Evolutionary conservation across 2,888 invertebrate species (phyloP).

Genomic region (Tinea pellionella): DNA sequence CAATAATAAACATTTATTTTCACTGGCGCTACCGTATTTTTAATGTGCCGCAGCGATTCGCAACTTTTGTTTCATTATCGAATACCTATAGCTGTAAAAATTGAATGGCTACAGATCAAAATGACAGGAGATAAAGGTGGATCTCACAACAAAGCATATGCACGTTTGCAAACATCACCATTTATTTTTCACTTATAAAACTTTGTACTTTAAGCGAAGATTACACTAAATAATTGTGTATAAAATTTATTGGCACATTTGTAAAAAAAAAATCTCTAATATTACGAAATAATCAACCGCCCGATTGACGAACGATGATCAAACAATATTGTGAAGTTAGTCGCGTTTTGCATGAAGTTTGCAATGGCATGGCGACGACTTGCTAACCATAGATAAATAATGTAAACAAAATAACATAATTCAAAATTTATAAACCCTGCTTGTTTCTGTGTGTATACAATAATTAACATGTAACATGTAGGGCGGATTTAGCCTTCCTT

Average conservation of each 20-base stretch:
- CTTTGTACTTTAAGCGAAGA: conserved; percentile 29
- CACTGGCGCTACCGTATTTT: background rate
- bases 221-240: conserved; percentile 31
- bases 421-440: too few relatives aligned
- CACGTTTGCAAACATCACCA: conserved; percentile 54
- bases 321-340: conserved; percentile 43
- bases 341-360: conserved; percentile 34
- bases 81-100: conserved; percentile 31
- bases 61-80: conserved; percentile 54
- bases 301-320: conserved; percentile 63
- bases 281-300: conserved; percentile 56
- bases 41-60: background rate
- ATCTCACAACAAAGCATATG: conserved; percentile 70
- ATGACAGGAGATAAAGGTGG: conserved; percentile 69
- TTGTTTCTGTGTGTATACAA: too few relatives aligned
- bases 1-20: conserved; percentile 18
- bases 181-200: conserved; percentile 32
- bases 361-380: conserved; percentile 31
- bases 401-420: background rate
- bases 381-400: conserved; percentile 15
- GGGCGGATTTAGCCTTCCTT: too few relatives aligned
- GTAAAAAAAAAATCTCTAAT: conserved; percentile 41
- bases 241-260: conserved; percentile 48
- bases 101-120: conserved; percentile 50
- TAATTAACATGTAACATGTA: too few relatives aligned